Conservation (phyloP, 2,888 invertebrate species). For the Agrochola lychnidis region DNA sequence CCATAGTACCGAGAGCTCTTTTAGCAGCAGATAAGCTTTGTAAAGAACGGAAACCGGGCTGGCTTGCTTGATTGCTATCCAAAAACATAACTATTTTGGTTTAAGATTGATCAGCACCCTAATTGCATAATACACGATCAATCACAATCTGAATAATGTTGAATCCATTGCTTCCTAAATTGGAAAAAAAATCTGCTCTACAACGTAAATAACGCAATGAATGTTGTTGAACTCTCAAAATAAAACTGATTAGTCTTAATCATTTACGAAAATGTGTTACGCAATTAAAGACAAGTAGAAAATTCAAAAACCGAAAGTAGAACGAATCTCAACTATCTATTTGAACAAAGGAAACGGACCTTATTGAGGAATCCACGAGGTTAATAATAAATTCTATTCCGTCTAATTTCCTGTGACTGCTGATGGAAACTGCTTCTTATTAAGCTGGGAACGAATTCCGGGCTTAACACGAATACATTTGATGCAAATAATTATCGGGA, state of each 20-base stretch:
- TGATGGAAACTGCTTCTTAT: slow-evolving; percentile 33
- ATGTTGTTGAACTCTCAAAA: too few relatives aligned
- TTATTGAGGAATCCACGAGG: not conserved
- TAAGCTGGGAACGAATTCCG: slow-evolving; percentile 17
- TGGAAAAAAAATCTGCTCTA: too few relatives aligned
- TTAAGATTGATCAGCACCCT: not conserved
- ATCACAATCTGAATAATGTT: too few relatives aligned
- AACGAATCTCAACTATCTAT: not conserved
- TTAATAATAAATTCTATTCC: slow-evolving; percentile 45
- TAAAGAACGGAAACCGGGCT: not conserved
- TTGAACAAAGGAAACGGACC: slow-evolving; percentile 16
- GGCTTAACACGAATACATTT: slow-evolving; percentile 10
- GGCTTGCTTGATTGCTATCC: not conserved
- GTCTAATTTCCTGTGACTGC: slow-evolving; percentile 22
- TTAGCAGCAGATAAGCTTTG: not conserved
- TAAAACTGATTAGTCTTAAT: too few relatives aligned
- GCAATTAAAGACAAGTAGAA: too few relatives aligned
- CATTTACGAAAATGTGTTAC: too few relatives aligned
- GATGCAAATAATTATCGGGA: slow-evolving; percentile 26
- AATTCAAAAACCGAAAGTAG: not conserved
- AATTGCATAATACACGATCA: too few relatives aligned
- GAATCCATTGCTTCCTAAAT: too few relatives aligned
- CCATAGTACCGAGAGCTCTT: not conserved
- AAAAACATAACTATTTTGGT: not conserved
- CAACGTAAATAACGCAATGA: too few relatives aligned